A percentile compares a stretch with the other conserved stretches of the same genome.
These are phyloP conservation scores for Carlito syrichta DNA, from an alignment of 2,113 vertebrate genomes.

Conservation along the genomic window DNA sequence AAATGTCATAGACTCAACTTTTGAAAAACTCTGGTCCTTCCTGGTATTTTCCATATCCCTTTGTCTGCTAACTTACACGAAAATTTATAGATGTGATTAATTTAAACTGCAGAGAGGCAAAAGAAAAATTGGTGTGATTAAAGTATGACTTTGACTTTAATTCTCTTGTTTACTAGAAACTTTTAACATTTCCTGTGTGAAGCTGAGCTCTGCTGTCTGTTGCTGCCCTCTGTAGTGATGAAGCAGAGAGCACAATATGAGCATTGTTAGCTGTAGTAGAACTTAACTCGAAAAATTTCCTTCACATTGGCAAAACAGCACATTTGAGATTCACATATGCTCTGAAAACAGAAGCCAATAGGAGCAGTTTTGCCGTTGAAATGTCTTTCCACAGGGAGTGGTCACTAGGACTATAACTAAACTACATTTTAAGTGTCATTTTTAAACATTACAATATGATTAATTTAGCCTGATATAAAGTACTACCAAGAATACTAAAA, in stretches of 20 bases:
- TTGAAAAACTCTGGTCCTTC: not conserved
- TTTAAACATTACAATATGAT: not conserved
- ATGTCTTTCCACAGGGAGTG: not conserved
- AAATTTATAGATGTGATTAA: not conserved
- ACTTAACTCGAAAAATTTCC: slow-evolving; percentile 37
- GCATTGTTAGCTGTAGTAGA: slow-evolving; percentile 40
- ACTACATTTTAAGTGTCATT: not conserved
- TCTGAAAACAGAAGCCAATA: not conserved
- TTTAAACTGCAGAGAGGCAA: not conserved
- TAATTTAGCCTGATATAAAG: not conserved
- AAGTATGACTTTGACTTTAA: slow-evolving; percentile 61
- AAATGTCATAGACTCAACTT: not conserved
- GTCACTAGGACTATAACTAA: not conserved
- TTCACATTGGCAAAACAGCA: not conserved
- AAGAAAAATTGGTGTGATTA: slow-evolving; percentile 36
- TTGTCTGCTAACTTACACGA: not conserved
- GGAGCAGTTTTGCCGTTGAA: not conserved
- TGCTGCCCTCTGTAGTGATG: slow-evolving; percentile 88
- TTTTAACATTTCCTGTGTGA: slow-evolving; percentile 58
- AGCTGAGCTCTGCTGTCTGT: slow-evolving; percentile 81
- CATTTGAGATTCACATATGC: not conserved
- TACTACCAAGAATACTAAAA: not conserved
- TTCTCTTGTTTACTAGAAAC: slow-evolving; percentile 75
- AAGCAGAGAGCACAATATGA: slow-evolving; percentile 79
- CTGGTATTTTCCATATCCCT: not conserved